Base-by-base conservation (phyloP, 1,140 invertebrate genomes). In the Neodiprion pinetum region DNA sequence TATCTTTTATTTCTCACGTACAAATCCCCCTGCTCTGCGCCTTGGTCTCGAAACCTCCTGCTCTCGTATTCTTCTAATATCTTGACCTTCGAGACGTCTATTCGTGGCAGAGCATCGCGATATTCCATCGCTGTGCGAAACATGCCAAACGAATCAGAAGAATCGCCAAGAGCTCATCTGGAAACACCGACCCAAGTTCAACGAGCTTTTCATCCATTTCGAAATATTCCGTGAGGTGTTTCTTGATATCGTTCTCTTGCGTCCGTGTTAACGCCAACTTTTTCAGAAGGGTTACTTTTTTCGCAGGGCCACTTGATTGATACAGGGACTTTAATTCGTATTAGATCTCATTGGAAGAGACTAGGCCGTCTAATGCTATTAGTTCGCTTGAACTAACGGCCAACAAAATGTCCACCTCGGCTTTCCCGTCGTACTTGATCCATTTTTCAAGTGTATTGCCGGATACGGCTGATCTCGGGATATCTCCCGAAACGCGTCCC, bases 231-330 rank as follows among this genome's bases (percentile, higher is more conserved):
- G 50, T 14, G 9, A 53, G 50, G 14, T 53, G 50, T 53, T 53
- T 53, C 14, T 53, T 0, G 14, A 53, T 9, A 53, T 53, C 49
- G n/a, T 17, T 23, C 53, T 74, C 76, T 49, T 50, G 47, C 71
- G 78, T 72, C 21, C 72, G 74, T 48, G 67, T 66, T 10, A 80
- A 71, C n/a, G 75, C 67, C 8, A 80, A 67, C 75, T 72, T 28
- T 72, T 79, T 78, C 53, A 79, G 65, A 11, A 77, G 69, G 14
- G 65, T 76, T 12, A 75, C 74, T 75, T 80, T 80, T 69, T 73
- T 68, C 14, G 75, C 78, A 48, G 79, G 76, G 23, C 78, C 76
- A 66, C 75, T 78, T 70, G 74, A 80, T 71, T 76, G 71, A 72
- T 73, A 78, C 23, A 74, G 74, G 53, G 71, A 21, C 72, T 78